phyloP scores from a whole-genome alignment of 1,140 invertebrate genomes.

The Cyclargus thomasi region DNA sequence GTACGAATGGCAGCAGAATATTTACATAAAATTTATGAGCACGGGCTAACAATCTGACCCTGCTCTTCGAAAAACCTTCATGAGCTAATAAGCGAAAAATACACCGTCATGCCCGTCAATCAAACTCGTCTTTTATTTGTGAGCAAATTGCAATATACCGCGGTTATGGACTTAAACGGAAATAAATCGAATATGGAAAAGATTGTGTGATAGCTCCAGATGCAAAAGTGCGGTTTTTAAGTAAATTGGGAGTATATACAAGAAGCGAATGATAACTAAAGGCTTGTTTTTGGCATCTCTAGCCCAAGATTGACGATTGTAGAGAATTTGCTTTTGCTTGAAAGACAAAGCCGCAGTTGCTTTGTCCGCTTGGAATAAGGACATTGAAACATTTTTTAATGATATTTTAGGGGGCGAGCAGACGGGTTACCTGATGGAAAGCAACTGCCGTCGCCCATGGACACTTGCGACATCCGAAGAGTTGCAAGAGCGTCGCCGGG shows the following conservation, averaged over 20 bases:
- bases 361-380: no score
- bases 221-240: background rate
- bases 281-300: no score
- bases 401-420: no score
- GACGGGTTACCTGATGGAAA: no score
- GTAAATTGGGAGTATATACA: background rate
- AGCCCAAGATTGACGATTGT: no score
- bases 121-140: slow-evolving; percentile 17
- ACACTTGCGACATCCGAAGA: no score
- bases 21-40: slow-evolving; percentile 64
- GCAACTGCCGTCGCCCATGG: no score
- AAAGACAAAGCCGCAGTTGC: no score
- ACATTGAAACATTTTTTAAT: no score
- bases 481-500: no score
- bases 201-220: background rate
- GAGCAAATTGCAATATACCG: background rate
- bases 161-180: background rate
- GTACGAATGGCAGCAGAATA: slow-evolving; percentile 50
- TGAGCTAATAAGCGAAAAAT: slow-evolving; percentile 40
- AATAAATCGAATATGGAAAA: slow-evolving; percentile 1
- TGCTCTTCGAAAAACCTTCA: slow-evolving; percentile 39
- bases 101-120: slow-evolving; percentile 22
- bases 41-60: slow-evolving; percentile 46
- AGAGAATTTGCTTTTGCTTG: no score
- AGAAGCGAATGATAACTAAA: no score